Percentiles rank a stretch among this genome's conserved stretches.
phyloP scores from a whole-genome alignment of 2,797 vertebrate species.

The Nannoperca obscura region DNA sequence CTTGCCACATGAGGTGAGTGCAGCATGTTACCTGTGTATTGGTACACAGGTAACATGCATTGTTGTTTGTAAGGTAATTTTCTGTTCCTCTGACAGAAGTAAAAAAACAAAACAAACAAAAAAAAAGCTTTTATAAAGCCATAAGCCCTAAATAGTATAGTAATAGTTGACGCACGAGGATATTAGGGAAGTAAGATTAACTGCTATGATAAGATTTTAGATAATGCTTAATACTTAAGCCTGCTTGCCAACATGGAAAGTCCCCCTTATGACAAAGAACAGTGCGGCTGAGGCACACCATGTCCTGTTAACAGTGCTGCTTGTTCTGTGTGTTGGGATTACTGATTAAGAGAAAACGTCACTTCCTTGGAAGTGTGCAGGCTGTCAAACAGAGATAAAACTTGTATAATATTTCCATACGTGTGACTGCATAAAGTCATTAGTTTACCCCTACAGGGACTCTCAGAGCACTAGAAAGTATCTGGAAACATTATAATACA shows the following conservation, averaged over 20 bases:
- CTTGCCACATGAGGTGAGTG: not conserved
- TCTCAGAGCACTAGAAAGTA: not conserved
- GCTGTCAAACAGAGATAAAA: not conserved
- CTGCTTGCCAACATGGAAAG: constrained; percentile 44
- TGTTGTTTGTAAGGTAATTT: constrained; percentile 23
- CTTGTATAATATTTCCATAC: not conserved
- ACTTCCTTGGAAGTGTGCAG: constrained; percentile 42
- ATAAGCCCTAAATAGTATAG: constrained; percentile 50
- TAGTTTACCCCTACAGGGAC: not conserved
- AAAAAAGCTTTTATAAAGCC: constrained; percentile 1
- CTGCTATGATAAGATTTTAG: constrained; percentile 62
- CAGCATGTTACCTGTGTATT: constrained; percentile 10
- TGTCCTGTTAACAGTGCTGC: constrained; percentile 33
- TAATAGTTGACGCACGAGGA: constrained; percentile 51
- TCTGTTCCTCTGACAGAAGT: constrained; percentile 3
- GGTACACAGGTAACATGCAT: constrained; percentile 10
- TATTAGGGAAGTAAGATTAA: constrained; percentile 71
- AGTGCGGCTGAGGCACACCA: constrained; percentile 39
- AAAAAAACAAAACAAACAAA: not conserved
- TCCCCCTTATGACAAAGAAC: constrained; percentile 34
- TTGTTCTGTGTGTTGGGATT: constrained; percentile 33
- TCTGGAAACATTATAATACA: constrained; percentile 19
- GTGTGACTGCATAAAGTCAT: not conserved
- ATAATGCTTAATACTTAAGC: constrained; percentile 61
- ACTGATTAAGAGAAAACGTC: constrained; percentile 26